A percentile compares a stretch with the other conserved stretches of the same genome.
Evolutionary conservation across 2,888 invertebrate genomes (phyloP).

Genomic region (Stenolophus ochropezus): DNA sequence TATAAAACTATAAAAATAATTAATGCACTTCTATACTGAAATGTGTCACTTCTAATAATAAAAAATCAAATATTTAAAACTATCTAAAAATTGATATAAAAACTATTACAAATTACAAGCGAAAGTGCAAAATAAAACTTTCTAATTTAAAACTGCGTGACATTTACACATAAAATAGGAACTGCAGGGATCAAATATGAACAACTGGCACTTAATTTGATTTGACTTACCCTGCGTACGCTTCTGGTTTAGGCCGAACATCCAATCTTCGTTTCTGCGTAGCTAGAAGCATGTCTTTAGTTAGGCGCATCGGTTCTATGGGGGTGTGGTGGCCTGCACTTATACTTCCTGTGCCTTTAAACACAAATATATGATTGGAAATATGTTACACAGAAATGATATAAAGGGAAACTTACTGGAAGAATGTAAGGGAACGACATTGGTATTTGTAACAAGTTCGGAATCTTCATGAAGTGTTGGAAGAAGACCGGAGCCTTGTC

Average conservation of each 20-base stretch:
- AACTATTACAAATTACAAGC: slow-evolving; percentile 9
- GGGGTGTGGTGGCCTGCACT: slow-evolving; percentile 74
- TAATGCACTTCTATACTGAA: no score
- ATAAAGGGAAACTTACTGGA: slow-evolving; percentile 66
- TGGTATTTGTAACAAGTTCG: slow-evolving; percentile 76
- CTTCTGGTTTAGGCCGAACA: slow-evolving; percentile 80
- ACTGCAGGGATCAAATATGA: slow-evolving; percentile 44
- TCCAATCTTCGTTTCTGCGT: slow-evolving; percentile 83
- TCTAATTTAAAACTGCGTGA: slow-evolving; percentile 61
- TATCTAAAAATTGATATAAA: not conserved
- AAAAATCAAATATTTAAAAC: not conserved
- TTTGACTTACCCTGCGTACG: slow-evolving; percentile 79
- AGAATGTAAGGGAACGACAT: slow-evolving; percentile 67
- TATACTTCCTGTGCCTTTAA: slow-evolving; percentile 70
- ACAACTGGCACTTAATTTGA: not conserved
- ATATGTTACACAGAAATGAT: no score
- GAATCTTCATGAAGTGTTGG: slow-evolving; percentile 92
- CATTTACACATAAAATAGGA: slow-evolving; percentile 60
- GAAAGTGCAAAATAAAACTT: slow-evolving; percentile 63
- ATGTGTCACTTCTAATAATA: not conserved
- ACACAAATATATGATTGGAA: no score
- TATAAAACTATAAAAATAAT: no score
- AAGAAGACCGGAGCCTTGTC: slow-evolving; percentile 74
- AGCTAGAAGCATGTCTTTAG: slow-evolving; percentile 86
- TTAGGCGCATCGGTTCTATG: slow-evolving; percentile 78